phyloP scores from a whole-genome alignment of 1,140 invertebrate species.

The Hypothenemus hampei region DNA sequence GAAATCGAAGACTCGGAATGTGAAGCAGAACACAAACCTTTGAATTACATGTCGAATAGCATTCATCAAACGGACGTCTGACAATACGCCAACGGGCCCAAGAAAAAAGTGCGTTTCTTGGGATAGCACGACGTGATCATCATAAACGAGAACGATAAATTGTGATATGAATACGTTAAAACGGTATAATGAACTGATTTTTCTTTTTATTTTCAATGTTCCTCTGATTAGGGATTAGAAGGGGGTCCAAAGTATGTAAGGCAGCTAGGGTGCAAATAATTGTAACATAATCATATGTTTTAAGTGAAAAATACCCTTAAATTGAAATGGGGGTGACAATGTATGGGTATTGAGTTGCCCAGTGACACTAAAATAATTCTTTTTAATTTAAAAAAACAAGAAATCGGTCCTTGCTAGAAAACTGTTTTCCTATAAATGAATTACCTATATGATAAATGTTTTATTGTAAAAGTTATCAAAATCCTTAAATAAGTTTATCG shows the following conservation, averaged over 20 bases:
- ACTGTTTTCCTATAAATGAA: not conserved
- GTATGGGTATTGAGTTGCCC: not conserved
- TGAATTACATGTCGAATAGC: conserved; percentile 48
- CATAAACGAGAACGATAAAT: conserved; percentile 10
- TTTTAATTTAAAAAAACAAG: not conserved
- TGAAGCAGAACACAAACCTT: conserved; percentile 56
- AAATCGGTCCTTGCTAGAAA: not conserved
- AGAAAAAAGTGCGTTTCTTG: conserved; percentile 31
- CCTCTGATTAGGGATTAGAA: not conserved
- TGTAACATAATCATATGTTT: not conserved
- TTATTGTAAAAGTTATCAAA: not conserved
- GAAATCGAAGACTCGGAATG: conserved; percentile 90
- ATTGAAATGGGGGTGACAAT: not conserved
- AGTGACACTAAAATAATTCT: not conserved
- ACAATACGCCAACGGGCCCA: conserved; percentile 38
- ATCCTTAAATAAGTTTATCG: not conserved
- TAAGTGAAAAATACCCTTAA: not conserved
- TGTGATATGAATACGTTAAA: not conserved
- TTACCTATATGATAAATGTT: not conserved
- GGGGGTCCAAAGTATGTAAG: no score
- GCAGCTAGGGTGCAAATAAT: not conserved
- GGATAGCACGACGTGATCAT: conserved; percentile 35
- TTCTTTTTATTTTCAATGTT: not conserved
- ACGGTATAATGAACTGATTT: not conserved
- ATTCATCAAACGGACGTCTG: conserved; percentile 58